phyloP scores from a whole-genome alignment of 2,797 vertebrate species.

The Amblyopsis hoosieri region DNA sequence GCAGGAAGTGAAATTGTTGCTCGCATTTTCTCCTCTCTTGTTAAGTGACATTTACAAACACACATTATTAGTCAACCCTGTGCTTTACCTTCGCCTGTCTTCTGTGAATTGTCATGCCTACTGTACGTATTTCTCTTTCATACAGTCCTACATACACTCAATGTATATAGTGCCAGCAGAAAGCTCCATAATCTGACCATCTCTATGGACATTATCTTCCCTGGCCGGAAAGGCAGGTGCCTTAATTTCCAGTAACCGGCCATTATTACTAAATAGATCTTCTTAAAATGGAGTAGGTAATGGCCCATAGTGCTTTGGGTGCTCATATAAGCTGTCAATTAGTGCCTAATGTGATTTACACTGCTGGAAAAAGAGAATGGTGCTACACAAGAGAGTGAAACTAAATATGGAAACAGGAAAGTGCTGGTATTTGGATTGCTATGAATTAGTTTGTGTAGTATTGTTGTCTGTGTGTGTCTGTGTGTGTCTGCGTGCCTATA shows the following conservation, averaged over 20 bases:
- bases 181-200: conserved; percentile 58
- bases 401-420: conserved; percentile 22
- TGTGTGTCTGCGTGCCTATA: background rate
- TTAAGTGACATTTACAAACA: background rate
- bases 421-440: conserved; percentile 7
- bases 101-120: background rate
- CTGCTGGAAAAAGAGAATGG: conserved; percentile 30
- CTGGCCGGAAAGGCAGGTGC: conserved; percentile 67
- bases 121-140: conserved; percentile 2
- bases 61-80: background rate
- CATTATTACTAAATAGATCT: conserved; percentile 70
- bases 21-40: background rate
- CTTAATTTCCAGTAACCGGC: conserved; percentile 71
- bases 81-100: background rate
- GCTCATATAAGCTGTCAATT: conserved; percentile 66
- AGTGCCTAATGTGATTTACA: conserved; percentile 73
- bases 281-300: conserved; percentile 71
- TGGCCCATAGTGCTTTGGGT: conserved; percentile 69
- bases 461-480: background rate
- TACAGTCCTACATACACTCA: conserved; percentile 14
- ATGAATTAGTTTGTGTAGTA: background rate
- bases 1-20: background rate
- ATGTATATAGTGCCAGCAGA: conserved; percentile 36
- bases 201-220: conserved; percentile 51
- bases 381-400: conserved; percentile 6